Conservation (phyloP, 1,140 invertebrate species). For the Harlomillsia oculata region DNA sequence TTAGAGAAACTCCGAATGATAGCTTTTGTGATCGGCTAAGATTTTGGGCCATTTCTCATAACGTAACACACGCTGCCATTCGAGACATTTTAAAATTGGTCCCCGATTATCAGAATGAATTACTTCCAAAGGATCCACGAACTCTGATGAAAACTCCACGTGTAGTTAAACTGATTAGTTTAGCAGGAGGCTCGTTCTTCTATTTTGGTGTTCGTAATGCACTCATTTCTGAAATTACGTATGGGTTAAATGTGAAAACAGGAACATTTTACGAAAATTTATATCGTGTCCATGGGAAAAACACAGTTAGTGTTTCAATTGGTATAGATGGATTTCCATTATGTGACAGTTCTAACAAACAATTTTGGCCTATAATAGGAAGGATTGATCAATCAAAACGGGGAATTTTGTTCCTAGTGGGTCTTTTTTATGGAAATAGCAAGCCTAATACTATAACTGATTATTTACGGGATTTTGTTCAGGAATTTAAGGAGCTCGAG, state of each 20-base stretch:
- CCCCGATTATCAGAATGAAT: background rate
- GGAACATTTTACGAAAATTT: background rate
- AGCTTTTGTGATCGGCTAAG: too few relatives aligned
- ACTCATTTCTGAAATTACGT: background rate
- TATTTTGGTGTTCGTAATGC: slow-evolving; percentile 19
- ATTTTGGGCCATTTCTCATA: slow-evolving; percentile 9
- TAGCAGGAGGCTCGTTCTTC: slow-evolving; percentile 16
- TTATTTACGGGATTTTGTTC: slow-evolving; percentile 34
- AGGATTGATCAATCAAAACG: slow-evolving; percentile 13
- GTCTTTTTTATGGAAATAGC: slow-evolving; percentile 30
- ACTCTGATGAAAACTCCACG: slow-evolving; percentile 25
- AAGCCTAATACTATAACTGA: slow-evolving; percentile 27
- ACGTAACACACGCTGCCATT: slow-evolving; percentile 1
- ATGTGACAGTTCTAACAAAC: slow-evolving; percentile 22
- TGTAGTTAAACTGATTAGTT: background rate
- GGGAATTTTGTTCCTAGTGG: slow-evolving; percentile 26
- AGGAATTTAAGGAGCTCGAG: slow-evolving; percentile 24
- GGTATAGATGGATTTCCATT: slow-evolving; percentile 36
- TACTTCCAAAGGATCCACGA: slow-evolving; percentile 8
- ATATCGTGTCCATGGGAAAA: too few relatives aligned
- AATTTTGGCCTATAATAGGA: slow-evolving; percentile 33
- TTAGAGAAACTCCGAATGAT: too few relatives aligned
- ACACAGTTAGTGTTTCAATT: slow-evolving; percentile 25
- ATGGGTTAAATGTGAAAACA: background rate
- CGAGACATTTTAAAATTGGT: slow-evolving; percentile 8